Percentiles rank a stretch among this genome's conserved stretches.
phyloP scores from a whole-genome alignment of 2,113 vertebrate species.

The Astatoreochromis straeleni region DNA sequence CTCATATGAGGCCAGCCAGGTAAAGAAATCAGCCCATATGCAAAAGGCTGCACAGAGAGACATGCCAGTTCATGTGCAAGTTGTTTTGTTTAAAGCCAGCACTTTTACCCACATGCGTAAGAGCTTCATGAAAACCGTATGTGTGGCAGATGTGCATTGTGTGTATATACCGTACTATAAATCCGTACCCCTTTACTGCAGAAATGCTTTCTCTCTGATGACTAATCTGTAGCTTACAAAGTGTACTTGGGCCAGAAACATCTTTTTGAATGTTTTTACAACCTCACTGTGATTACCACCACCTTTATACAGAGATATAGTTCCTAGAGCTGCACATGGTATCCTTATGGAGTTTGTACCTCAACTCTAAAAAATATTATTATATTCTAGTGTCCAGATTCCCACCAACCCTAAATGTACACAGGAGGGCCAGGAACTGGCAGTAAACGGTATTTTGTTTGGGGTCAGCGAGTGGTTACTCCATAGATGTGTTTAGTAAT shows the following conservation, averaged over 20 bases:
- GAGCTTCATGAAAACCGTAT: conserved; percentile 60
- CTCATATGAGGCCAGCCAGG: conserved; percentile 34
- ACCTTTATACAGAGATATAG: background rate
- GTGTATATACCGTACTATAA: conserved; percentile 35
- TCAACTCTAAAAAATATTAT: conserved; percentile 31
- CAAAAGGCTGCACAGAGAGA: background rate
- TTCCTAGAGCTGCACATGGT: conserved; percentile 42
- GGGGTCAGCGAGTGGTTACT: conserved; percentile 32
- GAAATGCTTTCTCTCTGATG: conserved; percentile 51
- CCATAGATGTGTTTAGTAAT: conserved; percentile 8
- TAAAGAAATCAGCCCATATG: conserved; percentile 1
- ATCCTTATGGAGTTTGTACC: conserved; percentile 8
- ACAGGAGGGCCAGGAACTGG: conserved; percentile 10
- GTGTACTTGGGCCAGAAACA: conserved; percentile 12
- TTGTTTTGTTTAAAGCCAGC: conserved; percentile 17
- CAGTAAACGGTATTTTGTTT: conserved; percentile 23
- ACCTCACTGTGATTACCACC: background rate
- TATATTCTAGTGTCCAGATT: conserved; percentile 18
- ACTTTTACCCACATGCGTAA: background rate
- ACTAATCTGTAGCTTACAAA: conserved; percentile 56
- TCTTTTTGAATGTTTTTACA: conserved; percentile 52
- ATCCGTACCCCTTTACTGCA: conserved; percentile 34
- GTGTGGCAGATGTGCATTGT: conserved; percentile 35
- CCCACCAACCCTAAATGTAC: conserved; percentile 16
- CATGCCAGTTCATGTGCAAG: conserved; percentile 2